Percentiles rank a stretch among this genome's conserved stretches.
phyloP scores from a whole-genome alignment of 1,140 invertebrate species.

The Tyrophagus putrescentiae region DNA sequence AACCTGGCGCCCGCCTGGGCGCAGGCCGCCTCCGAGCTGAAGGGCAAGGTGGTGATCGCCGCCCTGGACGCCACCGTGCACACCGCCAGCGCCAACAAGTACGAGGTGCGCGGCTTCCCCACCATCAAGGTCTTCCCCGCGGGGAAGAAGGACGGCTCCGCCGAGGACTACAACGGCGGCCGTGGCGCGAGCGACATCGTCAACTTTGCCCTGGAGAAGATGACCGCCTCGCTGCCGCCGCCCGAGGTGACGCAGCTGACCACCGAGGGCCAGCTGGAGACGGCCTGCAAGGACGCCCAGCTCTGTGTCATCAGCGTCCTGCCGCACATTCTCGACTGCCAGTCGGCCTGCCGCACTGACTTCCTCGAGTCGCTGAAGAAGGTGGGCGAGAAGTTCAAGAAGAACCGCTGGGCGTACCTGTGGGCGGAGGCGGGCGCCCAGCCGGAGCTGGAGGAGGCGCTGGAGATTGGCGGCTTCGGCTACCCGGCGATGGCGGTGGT shows the following conservation, averaged over 20 bases:
- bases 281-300: constrained; percentile 63
- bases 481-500: constrained; percentile 81
- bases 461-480: constrained; percentile 74
- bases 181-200: constrained; percentile 80
- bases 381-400: constrained; percentile 82
- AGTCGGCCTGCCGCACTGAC: constrained; percentile 76
- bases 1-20: constrained; percentile 88
- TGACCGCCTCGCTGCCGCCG: constrained; percentile 65
- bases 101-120: constrained; percentile 72
- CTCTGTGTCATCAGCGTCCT: constrained; percentile 85
- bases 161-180: constrained; percentile 59
- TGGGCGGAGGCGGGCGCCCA: constrained; percentile 85
- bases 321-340: constrained; percentile 94
- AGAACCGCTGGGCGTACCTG: constrained; percentile 92
- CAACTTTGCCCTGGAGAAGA: constrained; percentile 60
- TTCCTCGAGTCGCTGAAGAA: constrained; percentile 60
- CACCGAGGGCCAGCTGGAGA: constrained; percentile 46
- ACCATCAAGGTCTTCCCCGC: constrained; percentile 88
- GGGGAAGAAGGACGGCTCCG: constrained; percentile 59
- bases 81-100: constrained; percentile 48
- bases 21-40: constrained; percentile 76
- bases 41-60: constrained; percentile 83
- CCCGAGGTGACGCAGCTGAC: constrained; percentile 56
- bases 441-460: constrained; percentile 59
- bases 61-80: constrained; percentile 91